phyloP scores from a whole-genome alignment of 2,797 vertebrate genomes.

The Ibycter americanus region DNA sequence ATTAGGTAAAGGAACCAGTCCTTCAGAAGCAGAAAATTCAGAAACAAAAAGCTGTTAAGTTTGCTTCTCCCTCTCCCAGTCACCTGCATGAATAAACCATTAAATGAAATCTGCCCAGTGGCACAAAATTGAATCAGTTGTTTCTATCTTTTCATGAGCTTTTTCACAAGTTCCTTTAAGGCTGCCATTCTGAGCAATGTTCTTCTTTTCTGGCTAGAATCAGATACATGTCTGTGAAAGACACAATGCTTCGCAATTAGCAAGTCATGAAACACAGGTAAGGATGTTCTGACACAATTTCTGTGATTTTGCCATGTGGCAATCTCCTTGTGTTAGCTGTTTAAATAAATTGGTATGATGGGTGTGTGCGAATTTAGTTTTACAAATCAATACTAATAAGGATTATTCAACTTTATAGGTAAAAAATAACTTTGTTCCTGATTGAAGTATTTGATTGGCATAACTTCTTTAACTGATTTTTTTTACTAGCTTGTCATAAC shows the following conservation, averaged over 20 bases:
- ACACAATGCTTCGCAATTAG: not conserved
- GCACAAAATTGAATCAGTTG: constrained; percentile 10
- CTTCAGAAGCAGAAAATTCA: constrained; percentile 57
- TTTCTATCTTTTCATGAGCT: not conserved
- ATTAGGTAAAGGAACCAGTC: constrained; percentile 34
- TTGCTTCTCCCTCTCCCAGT: not conserved
- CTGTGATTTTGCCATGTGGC: not conserved
- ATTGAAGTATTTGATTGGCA: not conserved
- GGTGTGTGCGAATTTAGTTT: not conserved
- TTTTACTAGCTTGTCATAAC: not conserved
- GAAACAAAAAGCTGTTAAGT: not conserved
- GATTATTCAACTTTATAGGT: not conserved
- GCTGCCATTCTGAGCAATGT: not conserved
- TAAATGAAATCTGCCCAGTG: constrained; percentile 13
- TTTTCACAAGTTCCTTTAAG: not conserved
- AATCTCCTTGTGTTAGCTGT: not conserved
- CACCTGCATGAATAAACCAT: constrained; percentile 42
- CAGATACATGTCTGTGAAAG: not conserved
- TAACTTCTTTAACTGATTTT: not conserved
- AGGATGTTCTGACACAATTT: not conserved
- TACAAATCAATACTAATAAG: not conserved
- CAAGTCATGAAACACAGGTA: not conserved
- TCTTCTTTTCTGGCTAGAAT: not conserved
- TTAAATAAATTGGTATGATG: not conserved
- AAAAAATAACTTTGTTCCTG: not conserved